Base-by-base conservation (phyloP, 2,113 vertebrate species). In the Xiphophorus maculatus region DNA sequence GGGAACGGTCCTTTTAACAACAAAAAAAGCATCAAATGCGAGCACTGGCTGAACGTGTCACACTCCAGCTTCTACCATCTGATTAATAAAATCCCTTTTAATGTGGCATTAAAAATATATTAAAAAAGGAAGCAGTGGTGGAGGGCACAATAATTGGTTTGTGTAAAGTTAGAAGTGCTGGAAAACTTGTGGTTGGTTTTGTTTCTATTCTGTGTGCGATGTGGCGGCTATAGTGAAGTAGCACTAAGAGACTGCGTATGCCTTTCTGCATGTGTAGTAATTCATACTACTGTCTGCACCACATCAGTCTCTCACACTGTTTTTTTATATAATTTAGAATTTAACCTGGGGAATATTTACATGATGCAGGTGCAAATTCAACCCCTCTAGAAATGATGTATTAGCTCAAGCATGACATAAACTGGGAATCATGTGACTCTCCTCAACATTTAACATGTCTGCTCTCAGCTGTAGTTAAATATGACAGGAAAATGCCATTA, bases 81-180 rank as follows among this genome's bases (percentile, higher is more conserved):
- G 90, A 92, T 93, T 93, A 93, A 94, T 91, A 85, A 89, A 89
- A 84, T 81, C 70, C 74, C 44, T 77, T 89, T 81, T 87, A 90
- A 92, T 90, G 87, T 80, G 81, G 69, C 74, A 87, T 91, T 88
- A 88, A 91, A 93, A 88, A 87, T 82, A 83, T 87, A 81, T 76
- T 27, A 68, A 25, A 37, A 76, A 76, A 66, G 44, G 58, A 79
- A 60, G 75, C 78, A 62, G 69, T 74, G 74, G 79, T 8, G 11
- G 77, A 72, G 84, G 69, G 71, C 22, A 33, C 37, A 58, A 48
- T 54, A 66, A 75, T 71, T 48, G 70, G 66, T 82, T 82, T 60
- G 70, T 84, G 84, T 71, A 12, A 79, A 76, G 54, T 82, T 79
- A 63, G 65, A 81, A 78, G 75, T 73, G 67, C 79, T 68, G 63